A percentile compares a stretch with the other conserved stretches of the same genome.
These are phyloP conservation scores for Euura saliciscinereae DNA, from an alignment of 1,140 invertebrate genomes.

Conservation along the genomic window DNA sequence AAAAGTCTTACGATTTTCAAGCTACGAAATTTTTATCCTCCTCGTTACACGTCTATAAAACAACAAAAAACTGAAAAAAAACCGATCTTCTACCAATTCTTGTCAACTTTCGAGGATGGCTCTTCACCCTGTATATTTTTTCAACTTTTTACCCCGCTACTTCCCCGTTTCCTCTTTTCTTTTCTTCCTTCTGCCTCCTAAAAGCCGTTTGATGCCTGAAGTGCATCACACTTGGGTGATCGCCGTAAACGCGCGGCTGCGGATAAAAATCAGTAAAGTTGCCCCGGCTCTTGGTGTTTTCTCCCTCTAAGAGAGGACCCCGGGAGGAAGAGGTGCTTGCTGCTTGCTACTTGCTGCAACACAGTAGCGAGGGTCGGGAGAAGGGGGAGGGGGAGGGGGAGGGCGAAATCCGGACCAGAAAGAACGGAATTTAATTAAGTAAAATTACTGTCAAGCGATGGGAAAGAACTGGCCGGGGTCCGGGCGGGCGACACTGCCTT, in stretches of 20 bases:
- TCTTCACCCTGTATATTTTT: no score
- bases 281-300: neutral
- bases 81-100: no score
- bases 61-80: no score
- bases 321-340: neutral
- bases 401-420: slow-evolving; percentile 32
- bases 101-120: no score
- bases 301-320: neutral
- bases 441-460: slow-evolving; percentile 60
- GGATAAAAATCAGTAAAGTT: slow-evolving; percentile 6
- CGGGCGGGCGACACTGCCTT: neutral
- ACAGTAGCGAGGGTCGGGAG: neutral
- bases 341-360: neutral
- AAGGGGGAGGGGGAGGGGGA: neutral
- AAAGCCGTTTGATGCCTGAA: slow-evolving; percentile 1
- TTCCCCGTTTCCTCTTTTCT: neutral
- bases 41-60: no score
- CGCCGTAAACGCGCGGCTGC: neutral
- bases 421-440: slow-evolving; percentile 64
- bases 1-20: no score
- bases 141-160: no score
- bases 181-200: neutral
- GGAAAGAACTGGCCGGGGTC: slow-evolving; percentile 32
- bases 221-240: slow-evolving; percentile 3
- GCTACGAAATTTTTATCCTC: no score